phyloP scores from a whole-genome alignment of 2,888 invertebrate genomes.

The Cybosia mesomella region DNA sequence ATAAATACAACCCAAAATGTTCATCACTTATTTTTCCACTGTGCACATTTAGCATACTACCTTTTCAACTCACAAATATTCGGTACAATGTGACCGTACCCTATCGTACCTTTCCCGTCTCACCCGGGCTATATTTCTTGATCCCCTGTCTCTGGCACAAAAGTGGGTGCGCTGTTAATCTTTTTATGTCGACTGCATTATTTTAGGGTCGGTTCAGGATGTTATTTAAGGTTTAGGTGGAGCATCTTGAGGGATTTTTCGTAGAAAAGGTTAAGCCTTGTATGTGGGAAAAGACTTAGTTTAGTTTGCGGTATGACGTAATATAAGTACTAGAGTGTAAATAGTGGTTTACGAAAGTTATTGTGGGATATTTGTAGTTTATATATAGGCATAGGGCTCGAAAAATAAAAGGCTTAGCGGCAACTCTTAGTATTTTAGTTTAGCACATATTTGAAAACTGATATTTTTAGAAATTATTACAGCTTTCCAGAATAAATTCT shows the following conservation, averaged over 20 bases:
- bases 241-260: conserved; percentile 43
- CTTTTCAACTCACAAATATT: conserved; percentile 29
- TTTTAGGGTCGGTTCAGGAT: conserved; percentile 62
- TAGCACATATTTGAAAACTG: background rate
- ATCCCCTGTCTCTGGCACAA: conserved; percentile 70
- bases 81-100: conserved; percentile 39
- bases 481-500: no score
- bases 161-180: conserved; percentile 74
- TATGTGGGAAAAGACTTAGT: conserved; percentile 32
- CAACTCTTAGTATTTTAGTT: background rate
- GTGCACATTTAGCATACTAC: conserved; percentile 15
- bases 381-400: background rate
- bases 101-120: conserved; percentile 53
- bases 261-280: conserved; percentile 35
- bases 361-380: background rate
- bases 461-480: no score
- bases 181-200: conserved; percentile 78
- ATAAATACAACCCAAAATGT: background rate
- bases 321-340: background rate
- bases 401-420: background rate
- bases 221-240: conserved; percentile 56
- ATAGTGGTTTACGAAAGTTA: background rate
- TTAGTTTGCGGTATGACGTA: conserved; percentile 8
- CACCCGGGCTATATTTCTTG: conserved; percentile 69
- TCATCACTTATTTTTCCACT: conserved; percentile 18